These are phyloP conservation scores for Pollenia labialis DNA, from an alignment of 2,888 invertebrate species.

Conservation along the genomic window DNA sequence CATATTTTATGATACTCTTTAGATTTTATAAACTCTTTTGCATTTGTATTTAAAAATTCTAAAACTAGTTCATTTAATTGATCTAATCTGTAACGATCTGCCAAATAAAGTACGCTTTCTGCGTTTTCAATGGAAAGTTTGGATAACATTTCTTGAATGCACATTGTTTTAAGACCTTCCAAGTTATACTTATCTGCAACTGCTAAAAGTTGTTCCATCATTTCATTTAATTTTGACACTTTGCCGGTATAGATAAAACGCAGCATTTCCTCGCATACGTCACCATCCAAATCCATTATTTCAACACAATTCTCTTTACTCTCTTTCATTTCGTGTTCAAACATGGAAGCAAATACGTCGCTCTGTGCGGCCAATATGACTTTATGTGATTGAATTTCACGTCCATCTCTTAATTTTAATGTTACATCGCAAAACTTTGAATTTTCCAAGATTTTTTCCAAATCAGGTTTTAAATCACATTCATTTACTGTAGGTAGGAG, in stretches of 20 bases:
- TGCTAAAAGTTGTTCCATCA: conserved; percentile 98
- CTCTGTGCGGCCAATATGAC: conserved; percentile 91
- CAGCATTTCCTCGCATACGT: conserved; percentile 98
- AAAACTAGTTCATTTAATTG: too few relatives aligned
- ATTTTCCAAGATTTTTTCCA: not conserved
- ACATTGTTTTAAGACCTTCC: conserved; percentile 99
- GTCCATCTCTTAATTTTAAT: conserved; percentile 91
- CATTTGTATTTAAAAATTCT: too few relatives aligned
- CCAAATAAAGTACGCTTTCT: too few relatives aligned
- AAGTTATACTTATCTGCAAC: conserved; percentile 99
- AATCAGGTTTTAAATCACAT: not conserved
- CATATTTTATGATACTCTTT: too few relatives aligned
- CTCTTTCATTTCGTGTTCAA: conserved; percentile 99
- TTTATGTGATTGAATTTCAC: conserved; percentile 97
- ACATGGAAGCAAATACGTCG: conserved; percentile 96
- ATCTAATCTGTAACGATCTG: too few relatives aligned
- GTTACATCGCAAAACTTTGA: conserved; percentile 97
- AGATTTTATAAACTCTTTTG: too few relatives aligned
- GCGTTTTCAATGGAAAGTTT: too few relatives aligned
- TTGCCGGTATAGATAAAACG: conserved; percentile 99
- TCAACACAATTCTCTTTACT: conserved; percentile 97
- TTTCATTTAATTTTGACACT: conserved; percentile 97
- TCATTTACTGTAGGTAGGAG: too few relatives aligned
- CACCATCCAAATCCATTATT: conserved; percentile 98
- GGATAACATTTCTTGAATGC: conserved; percentile 81